Base-by-base conservation (phyloP, 2,113 vertebrate species). In the Falco punctatus region DNA sequence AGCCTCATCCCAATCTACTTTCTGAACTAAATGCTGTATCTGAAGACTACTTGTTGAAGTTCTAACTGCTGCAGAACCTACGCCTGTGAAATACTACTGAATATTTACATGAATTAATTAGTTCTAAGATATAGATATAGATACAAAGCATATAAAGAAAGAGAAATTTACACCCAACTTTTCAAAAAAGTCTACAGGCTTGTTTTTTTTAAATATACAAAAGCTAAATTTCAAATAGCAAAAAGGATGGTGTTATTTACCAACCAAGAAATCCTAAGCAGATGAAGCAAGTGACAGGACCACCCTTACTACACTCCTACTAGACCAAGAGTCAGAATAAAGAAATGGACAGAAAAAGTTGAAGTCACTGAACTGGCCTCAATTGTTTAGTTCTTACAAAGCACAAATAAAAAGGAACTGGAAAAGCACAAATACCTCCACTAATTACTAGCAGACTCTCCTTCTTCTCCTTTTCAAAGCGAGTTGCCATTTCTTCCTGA, bases 391-490 rank as follows among this genome's bases (percentile, higher is more conserved):
- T 46, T 87, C 58, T 64, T 40, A 69, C 17, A 72, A 78, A 88
- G 84, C 33, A 65, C 33, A 71, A 72, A 61, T 5, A 70, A 59
- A 90, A 86, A 1, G 5, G 44, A 87, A 81, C 27, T 80, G 70
- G 78, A 73, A 94, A 92, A 95, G 90, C 71, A 91, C 62, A 94
- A 94, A 88, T 98, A 97, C 98, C 98, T 98, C 98, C 98, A 88
- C 98, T 98, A 71, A 98, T 97, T 70, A 99, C 98, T 52, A 99
- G 98, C 52, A 99, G 98, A 93, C 98, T 98, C 96, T 98, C 98
- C 51, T 98, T 98, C 94, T 98, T 98, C 83, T 99, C 98, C 77
- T 98, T 98, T 88, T 99, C 98, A 95, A 98, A 98, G 82, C 98
- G 98, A 65, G 98, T 98, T 92, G 98, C 98, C 98, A 98, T 98